Evolutionary conservation across 2,113 vertebrate species (phyloP).

Genomic region (Odobenus rosmarus): DNA sequence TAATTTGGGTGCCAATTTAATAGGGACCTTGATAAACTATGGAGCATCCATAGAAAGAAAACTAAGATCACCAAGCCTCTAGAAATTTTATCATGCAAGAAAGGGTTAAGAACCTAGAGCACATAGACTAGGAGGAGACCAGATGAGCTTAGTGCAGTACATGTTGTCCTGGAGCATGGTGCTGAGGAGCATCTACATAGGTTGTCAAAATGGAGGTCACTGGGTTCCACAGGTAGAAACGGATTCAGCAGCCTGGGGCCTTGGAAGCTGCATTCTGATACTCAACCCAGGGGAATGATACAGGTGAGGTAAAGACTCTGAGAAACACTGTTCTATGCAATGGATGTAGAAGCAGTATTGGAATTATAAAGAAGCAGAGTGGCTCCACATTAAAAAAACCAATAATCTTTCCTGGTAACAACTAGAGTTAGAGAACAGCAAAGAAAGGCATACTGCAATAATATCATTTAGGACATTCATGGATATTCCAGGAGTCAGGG

Average conservation of each 20-base stretch:
- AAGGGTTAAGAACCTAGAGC: background rate
- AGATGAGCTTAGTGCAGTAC: background rate
- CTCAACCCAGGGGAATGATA: background rate
- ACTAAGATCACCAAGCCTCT: background rate
- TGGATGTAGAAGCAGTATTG: background rate
- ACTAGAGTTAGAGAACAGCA: background rate
- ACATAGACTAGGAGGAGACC: background rate
- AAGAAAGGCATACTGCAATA: background rate
- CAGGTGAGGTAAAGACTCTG: background rate
- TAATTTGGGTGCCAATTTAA: conserved; percentile 6
- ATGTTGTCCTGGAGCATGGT: background rate
- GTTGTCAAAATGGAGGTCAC: background rate
- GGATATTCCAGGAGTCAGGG: background rate
- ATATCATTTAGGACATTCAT: background rate
- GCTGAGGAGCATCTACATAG: background rate
- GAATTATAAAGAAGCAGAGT: background rate
- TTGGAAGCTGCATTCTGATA: background rate
- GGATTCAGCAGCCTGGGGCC: background rate
- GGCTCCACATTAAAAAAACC: background rate
- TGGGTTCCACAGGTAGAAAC: background rate
- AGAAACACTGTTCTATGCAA: background rate
- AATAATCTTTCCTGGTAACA: background rate
- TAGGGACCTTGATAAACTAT: background rate
- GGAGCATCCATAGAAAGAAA: background rate
- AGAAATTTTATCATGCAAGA: background rate